Percentiles rank a stretch among this genome's conserved stretches.
Conservation (phyloP, 2,888 invertebrate species). For the Palloptera scutellata region DNA sequence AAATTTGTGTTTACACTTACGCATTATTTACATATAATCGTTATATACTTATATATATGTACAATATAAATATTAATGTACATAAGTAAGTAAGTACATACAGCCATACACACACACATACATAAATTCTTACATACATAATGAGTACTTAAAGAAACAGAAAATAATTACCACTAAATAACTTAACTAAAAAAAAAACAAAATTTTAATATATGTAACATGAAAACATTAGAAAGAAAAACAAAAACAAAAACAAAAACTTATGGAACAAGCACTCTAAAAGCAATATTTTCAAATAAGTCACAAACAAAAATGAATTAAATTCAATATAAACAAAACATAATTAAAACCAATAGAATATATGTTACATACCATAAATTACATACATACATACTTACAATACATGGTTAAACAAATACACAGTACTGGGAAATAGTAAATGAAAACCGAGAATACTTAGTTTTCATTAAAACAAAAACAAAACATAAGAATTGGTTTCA, state of each 20-base stretch:
- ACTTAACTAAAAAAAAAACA: constrained; percentile 12
- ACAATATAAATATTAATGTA: constrained; percentile 6
- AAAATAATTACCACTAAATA: not conserved
- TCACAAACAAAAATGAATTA: not conserved
- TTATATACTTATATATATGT: constrained; percentile 9
- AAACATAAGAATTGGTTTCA: not conserved
- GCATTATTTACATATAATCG: not conserved
- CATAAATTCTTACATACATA: constrained; percentile 2
- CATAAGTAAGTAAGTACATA: not conserved
- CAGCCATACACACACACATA: not conserved
- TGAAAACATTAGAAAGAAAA: no score
- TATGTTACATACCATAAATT: no score
- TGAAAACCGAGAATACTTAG: constrained; percentile 10
- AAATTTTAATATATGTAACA: constrained; percentile 30
- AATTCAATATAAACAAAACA: constrained; percentile 2
- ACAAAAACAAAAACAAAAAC: no score
- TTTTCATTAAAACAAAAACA: constrained; percentile 19
- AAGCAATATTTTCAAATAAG: constrained; percentile 46
- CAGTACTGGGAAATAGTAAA: not conserved
- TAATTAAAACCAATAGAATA: constrained; percentile 8
- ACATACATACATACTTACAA: no score
- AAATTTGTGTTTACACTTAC: not conserved
- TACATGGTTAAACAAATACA: no score
- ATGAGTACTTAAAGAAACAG: no score
- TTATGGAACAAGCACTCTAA: constrained; percentile 35